Conservation (phyloP, 2,888 invertebrate genomes). For the Lacanobia wlatinum region DNA sequence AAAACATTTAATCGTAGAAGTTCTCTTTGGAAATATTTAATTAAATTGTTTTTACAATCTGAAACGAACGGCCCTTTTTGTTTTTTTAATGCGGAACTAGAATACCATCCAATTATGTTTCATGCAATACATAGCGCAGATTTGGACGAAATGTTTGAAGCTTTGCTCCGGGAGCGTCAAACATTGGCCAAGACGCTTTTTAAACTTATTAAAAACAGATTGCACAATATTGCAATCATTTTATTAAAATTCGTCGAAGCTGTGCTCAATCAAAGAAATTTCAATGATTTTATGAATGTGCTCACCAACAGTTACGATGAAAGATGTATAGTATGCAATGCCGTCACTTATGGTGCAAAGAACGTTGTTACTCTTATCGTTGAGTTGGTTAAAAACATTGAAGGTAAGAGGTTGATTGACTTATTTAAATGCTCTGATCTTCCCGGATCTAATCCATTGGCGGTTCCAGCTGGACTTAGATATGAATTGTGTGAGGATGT, state of each 20-base stretch:
- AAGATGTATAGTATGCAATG: slow-evolving; percentile 30
- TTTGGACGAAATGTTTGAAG: slow-evolving; percentile 18
- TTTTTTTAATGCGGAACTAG: slow-evolving; percentile 46
- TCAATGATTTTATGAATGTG: slow-evolving; percentile 25
- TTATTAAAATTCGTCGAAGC: slow-evolving; percentile 26
- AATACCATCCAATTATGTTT: slow-evolving; percentile 15
- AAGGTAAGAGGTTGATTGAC: slow-evolving; percentile 20
- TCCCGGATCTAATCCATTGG: slow-evolving; percentile 41
- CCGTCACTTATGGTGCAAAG: background rate
- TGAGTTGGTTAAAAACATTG: slow-evolving; percentile 25
- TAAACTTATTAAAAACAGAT: slow-evolving; percentile 17
- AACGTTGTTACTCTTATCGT: slow-evolving; percentile 16
- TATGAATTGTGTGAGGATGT: background rate
- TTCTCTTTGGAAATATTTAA: slow-evolving; percentile 45
- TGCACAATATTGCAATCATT: slow-evolving; percentile 44
- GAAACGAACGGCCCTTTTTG: slow-evolving; percentile 20
- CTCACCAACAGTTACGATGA: slow-evolving; percentile 2
- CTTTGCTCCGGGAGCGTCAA: slow-evolving; percentile 14
- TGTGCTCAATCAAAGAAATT: slow-evolving; percentile 13
- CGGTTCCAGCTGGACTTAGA: slow-evolving; percentile 3
- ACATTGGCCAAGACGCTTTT: slow-evolving; percentile 13
- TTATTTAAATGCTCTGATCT: slow-evolving; percentile 46
- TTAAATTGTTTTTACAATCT: slow-evolving; percentile 33
- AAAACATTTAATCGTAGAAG: slow-evolving; percentile 16
- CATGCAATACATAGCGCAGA: slow-evolving; percentile 9